Base-by-base conservation (phyloP, 2,888 invertebrate genomes). In the Thelaira solivaga region DNA sequence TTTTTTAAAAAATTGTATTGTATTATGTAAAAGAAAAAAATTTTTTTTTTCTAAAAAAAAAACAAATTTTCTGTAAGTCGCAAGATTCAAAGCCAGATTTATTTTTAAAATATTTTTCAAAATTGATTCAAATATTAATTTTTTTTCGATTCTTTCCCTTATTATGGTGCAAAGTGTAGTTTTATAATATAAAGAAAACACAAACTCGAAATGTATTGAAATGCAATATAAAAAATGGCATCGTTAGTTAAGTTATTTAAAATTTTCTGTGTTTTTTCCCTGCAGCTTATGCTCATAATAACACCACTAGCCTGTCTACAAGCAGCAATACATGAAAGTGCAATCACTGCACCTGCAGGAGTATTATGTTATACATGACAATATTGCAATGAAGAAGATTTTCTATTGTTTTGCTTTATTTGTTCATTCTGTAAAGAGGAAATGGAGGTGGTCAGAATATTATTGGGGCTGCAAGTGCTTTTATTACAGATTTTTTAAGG, bases 291-390 rank as follows among this genome's bases (percentile, higher is more conserved):
- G 67, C 59, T 67, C 67, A 61, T 39, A 61, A 53, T 39, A 61
- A 53, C 59, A 43, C 49, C 47, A 45, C 22, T 29, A 26, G 20
- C 51, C 49, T 41, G 18, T n/a, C 41, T 10, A n/a, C 49, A 51
- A 39, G 61, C 13, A 69, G 16, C n/a, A 11, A 24, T 18, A 69
- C 16, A 41, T 51, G 31, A 22, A 49, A 49, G n/a, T 49, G 53
- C 55, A 72, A 65, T 67, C 72, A 67, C 57, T 67, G 34, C 72
- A 76, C 67, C 72, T 72, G 47, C 29, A 51, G 47, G 59, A 41
- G 59, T 67, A 72, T 76, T 72, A 76, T 67, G 55, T 76, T 47
- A 65, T 43, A 49, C 76, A 72, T 76, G 76, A 61, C 76, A 72
- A 76, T 71, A 11, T 39, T 55, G 36, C 41, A 67, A 45, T 67